Percentiles rank a stretch among this genome's conserved stretches.
phyloP scores from a whole-genome alignment of 2,888 invertebrate species.

The Exephanes ischioxanthus region DNA sequence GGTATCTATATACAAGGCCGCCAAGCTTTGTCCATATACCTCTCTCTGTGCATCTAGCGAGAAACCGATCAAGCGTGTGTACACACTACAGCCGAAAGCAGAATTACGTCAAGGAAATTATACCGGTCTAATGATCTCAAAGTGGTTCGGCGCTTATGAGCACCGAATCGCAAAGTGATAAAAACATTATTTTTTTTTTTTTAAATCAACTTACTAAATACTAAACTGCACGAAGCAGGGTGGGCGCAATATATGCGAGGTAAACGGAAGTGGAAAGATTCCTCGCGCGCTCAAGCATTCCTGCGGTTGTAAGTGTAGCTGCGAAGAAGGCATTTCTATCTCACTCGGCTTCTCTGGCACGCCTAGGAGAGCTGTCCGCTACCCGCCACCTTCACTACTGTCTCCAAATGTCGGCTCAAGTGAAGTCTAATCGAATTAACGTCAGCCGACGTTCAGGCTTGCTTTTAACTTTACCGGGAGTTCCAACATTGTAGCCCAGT shows the following conservation, averaged over 20 bases:
- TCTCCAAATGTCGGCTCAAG: conserved; percentile 59
- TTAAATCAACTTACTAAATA: background rate
- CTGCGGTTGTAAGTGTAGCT: background rate
- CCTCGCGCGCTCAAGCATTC: background rate
- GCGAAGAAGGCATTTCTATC: background rate
- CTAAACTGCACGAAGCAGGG: background rate
- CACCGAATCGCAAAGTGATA: background rate
- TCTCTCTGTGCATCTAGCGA: conserved; percentile 41
- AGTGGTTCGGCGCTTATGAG: background rate
- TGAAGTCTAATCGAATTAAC: conserved; percentile 65
- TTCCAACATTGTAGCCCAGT: conserved; percentile 11
- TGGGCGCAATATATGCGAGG: too few relatives aligned
- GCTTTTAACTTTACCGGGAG: background rate
- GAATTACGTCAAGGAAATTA: conserved; percentile 61
- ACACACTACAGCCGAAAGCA: conserved; percentile 46
- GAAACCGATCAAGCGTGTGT: conserved; percentile 47
- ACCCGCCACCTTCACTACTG: conserved; percentile 30
- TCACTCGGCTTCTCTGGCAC: conserved; percentile 1
- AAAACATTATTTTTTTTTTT: background rate
- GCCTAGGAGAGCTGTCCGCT: conserved; percentile 38
- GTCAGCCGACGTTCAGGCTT: conserved; percentile 46
- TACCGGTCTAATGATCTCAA: conserved; percentile 30
- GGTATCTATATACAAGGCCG: conserved; percentile 25
- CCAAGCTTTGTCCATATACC: conserved; percentile 29
- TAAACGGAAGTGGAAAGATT: background rate